phyloP scores from a whole-genome alignment of 2,888 invertebrate species.

The Drosophila anceps region DNA sequence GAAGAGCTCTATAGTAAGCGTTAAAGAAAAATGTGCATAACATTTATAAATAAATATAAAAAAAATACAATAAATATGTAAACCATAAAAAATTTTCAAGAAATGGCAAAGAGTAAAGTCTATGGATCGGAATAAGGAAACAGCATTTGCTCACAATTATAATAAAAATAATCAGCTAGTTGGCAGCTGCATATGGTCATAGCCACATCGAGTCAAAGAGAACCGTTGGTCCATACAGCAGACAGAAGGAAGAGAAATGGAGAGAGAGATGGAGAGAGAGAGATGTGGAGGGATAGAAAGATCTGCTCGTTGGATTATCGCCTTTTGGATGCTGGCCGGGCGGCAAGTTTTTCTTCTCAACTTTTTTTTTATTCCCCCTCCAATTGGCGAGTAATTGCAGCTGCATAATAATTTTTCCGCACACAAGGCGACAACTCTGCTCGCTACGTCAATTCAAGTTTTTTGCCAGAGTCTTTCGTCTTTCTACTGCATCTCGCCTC shows the following conservation, averaged over 20 bases:
- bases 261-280: too few species aligned
- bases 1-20: too few species aligned
- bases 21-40: too few species aligned
- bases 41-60: too few species aligned
- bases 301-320: constrained; percentile 63
- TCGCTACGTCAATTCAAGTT: constrained; percentile 64
- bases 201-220: constrained; percentile 48
- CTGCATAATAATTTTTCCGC: constrained; percentile 78
- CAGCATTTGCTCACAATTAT: constrained; percentile 82
- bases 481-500: constrained; percentile 16
- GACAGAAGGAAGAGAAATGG: not conserved
- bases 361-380: constrained; percentile 26
- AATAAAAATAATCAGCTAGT: constrained; percentile 83
- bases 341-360: constrained; percentile 60
- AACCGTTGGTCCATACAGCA: constrained; percentile 48
- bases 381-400: constrained; percentile 84
- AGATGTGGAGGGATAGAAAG: not conserved
- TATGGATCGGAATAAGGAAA: not conserved
- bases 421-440: constrained; percentile 44
- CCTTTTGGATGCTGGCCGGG: constrained; percentile 50
- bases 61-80: too few species aligned
- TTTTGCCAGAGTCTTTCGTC: constrained; percentile 64
- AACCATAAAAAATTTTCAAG: not conserved
- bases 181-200: constrained; percentile 67
- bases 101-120: not conserved